Evolutionary conservation across 2,797 vertebrate species (phyloP).

Genomic region (Botia kubotai): DNA sequence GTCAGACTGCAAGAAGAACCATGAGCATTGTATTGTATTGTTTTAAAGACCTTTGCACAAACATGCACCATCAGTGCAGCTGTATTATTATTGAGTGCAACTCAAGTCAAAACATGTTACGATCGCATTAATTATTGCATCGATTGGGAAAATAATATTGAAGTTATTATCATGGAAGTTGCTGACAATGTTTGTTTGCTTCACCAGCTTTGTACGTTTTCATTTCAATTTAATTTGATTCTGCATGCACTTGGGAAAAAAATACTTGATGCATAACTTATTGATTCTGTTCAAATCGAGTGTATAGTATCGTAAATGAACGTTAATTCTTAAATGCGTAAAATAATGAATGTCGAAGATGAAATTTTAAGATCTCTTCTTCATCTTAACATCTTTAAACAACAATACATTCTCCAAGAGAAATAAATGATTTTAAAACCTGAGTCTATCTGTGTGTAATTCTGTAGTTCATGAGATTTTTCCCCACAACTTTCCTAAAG

Average conservation of each 20-base stretch:
- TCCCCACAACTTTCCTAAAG: neutral
- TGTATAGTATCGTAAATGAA: constrained; percentile 22
- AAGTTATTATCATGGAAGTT: constrained; percentile 5
- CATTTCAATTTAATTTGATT: neutral
- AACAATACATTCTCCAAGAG: constrained; percentile 49
- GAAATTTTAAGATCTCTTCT: neutral
- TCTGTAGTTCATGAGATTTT: neutral
- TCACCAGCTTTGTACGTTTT: neutral
- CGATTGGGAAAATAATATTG: neutral
- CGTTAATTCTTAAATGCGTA: constrained; percentile 6
- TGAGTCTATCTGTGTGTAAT: neutral
- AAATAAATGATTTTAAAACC: constrained; percentile 55
- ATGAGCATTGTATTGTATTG: constrained; percentile 10
- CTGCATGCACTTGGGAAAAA: neutral
- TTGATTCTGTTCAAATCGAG: constrained; percentile 9
- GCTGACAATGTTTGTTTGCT: neutral
- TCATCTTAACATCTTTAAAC: constrained; percentile 34
- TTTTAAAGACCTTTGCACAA: constrained; percentile 22
- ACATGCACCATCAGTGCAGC: neutral
- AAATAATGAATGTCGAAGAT: constrained; percentile 6
- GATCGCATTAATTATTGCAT: neutral
- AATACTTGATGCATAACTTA: constrained; percentile 24
- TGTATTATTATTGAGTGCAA: constrained; percentile 19
- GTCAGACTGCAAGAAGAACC: neutral
- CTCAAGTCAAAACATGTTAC: neutral